phyloP scores from a whole-genome alignment of 2,888 invertebrate genomes.

The Macaria notata region DNA sequence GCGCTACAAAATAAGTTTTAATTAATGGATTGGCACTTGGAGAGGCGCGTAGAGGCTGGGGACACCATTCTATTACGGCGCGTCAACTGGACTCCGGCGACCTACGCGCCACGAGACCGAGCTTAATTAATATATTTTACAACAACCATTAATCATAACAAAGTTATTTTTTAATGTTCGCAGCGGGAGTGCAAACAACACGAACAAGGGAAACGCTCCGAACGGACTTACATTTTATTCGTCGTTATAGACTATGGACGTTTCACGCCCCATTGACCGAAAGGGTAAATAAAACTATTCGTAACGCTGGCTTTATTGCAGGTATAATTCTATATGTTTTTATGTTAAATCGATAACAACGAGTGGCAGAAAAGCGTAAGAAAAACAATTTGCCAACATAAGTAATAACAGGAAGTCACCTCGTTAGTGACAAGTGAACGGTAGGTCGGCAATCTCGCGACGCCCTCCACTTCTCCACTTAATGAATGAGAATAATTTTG shows the following conservation, averaged over 20 bases:
- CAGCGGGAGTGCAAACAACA: conserved; percentile 19
- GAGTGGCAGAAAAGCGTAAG: conserved; percentile 59
- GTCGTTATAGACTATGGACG: conserved; percentile 22
- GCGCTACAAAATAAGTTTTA: conserved; percentile 78
- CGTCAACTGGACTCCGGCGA: conserved; percentile 50
- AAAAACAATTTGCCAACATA: conserved; percentile 77
- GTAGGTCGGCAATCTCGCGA: conserved; percentile 76
- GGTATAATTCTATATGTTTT: conserved; percentile 44
- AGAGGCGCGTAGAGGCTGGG: conserved; percentile 67
- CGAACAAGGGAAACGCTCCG: conserved; percentile 16
- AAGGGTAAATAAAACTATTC: conserved; percentile 36
- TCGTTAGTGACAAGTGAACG: conserved; percentile 79
- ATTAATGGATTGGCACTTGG: conserved; percentile 80
- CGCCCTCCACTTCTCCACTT: conserved; percentile 76
- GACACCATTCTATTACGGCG: conserved; percentile 57
- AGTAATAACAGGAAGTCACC: conserved; percentile 79
- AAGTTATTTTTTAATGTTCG: conserved; percentile 22
- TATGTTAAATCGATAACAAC: conserved; percentile 52
- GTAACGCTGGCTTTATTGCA: conserved; percentile 38
- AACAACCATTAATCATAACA: conserved; percentile 29
- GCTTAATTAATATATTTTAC: conserved; percentile 36
- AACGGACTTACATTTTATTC: conserved; percentile 29
- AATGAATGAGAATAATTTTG: conserved; percentile 82
- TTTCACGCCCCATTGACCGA: conserved; percentile 33
- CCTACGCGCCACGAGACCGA: conserved; percentile 29